phyloP scores from a whole-genome alignment of 2,113 vertebrate genomes.

The Willisornis vidua region DNA sequence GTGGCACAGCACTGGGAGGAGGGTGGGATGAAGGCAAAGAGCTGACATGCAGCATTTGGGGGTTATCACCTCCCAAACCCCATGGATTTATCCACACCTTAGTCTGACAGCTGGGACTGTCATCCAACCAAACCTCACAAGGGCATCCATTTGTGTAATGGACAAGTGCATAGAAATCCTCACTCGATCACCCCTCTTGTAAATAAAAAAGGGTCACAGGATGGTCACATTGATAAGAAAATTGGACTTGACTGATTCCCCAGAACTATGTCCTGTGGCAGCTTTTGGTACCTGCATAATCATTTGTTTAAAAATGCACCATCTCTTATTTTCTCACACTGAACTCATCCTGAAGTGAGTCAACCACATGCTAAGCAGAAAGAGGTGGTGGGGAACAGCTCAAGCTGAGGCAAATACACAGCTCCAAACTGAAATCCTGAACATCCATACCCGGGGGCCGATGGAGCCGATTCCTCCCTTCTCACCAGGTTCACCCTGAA shows the following conservation, averaged over 20 bases:
- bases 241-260: neutral
- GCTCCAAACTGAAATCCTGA: neutral
- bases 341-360: neutral
- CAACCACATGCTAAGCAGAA: neutral
- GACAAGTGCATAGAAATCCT: neutral
- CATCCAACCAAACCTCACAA: neutral
- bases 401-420: neutral
- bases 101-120: neutral
- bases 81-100: neutral
- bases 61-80: neutral
- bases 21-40: neutral
- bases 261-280: neutral
- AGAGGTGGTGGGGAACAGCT: neutral
- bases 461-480: slow-evolving; percentile 73
- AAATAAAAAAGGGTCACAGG: neutral
- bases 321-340: neutral
- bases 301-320: neutral
- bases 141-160: neutral
- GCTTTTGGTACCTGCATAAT: accelerated
- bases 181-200: neutral
- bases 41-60: neutral
- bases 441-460: slow-evolving; percentile 73
- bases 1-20: neutral
- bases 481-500: slow-evolving; percentile 87
- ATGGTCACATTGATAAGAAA: neutral